Conservation (phyloP, 1,140 invertebrate species). For the Eurosta solidaginis region DNA sequence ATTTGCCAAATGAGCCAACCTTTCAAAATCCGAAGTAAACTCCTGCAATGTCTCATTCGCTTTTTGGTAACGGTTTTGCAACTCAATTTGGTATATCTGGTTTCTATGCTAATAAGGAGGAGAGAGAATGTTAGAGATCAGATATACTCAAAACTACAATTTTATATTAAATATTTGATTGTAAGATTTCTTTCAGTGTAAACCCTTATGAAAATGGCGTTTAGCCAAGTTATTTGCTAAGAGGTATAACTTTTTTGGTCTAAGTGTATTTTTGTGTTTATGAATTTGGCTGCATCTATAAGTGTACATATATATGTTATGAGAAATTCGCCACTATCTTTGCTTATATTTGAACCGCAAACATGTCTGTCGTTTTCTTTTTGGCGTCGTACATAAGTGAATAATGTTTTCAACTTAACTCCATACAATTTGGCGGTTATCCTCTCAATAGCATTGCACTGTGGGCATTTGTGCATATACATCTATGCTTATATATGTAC, state of each 20-base stretch:
- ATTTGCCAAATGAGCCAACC: too few relatives aligned
- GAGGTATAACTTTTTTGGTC: background rate
- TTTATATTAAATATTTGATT: too few relatives aligned
- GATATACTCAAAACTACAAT: too few relatives aligned
- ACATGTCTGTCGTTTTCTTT: background rate
- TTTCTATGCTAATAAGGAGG: too few relatives aligned
- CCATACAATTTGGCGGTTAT: slow-evolving; percentile 8
- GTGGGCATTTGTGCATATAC: background rate
- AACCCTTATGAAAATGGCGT: background rate
- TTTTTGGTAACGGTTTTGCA: too few relatives aligned
- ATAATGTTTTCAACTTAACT: slow-evolving; percentile 21
- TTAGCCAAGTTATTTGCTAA: background rate
- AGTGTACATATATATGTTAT: background rate
- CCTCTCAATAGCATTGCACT: background rate
- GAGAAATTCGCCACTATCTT: background rate
- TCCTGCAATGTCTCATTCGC: too few relatives aligned
- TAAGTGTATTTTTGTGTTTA: background rate
- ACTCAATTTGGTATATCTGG: too few relatives aligned
- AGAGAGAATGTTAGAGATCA: too few relatives aligned
- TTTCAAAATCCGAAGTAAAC: too few relatives aligned
- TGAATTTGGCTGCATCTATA: background rate
- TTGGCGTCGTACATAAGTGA: slow-evolving; percentile 11
- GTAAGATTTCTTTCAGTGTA: background rate
- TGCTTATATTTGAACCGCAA: background rate
- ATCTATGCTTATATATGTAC: background rate